These are phyloP conservation scores for Grallaria varia DNA, from an alignment of 2,113 vertebrate genomes.

Conservation along the genomic window DNA sequence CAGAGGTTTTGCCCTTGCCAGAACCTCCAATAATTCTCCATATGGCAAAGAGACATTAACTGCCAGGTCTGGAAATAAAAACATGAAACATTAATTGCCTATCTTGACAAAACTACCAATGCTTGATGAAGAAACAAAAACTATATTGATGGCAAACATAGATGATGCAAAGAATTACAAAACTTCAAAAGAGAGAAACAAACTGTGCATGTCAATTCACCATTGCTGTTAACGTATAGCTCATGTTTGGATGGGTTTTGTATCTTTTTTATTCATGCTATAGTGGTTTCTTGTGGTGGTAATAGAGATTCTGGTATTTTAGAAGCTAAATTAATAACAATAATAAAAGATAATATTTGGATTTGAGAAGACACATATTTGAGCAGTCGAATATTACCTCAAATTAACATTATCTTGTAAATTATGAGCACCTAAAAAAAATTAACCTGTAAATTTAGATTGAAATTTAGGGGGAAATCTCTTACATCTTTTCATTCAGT, in stretches of 20 bases:
- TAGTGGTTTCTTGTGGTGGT: neutral
- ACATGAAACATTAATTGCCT: slow-evolving; percentile 38
- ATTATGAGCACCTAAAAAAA: neutral
- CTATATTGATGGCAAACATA: slow-evolving; percentile 16
- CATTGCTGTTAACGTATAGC: neutral
- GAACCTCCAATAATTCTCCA: neutral
- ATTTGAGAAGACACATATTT: neutral
- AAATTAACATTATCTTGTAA: neutral
- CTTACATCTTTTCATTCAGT: neutral
- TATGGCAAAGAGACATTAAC: neutral
- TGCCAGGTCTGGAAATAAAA: slow-evolving; percentile 46
- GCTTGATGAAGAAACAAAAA: slow-evolving; percentile 59
- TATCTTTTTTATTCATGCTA: neutral
- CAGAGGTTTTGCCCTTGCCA: neutral
- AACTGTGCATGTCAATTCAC: neutral
- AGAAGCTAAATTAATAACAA: neutral
- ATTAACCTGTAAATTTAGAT: neutral
- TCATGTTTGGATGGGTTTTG: neutral
- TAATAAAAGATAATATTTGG: neutral
- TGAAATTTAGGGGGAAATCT: neutral
- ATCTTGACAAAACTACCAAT: slow-evolving; percentile 48
- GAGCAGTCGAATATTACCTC: neutral
- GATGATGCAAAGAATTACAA: slow-evolving; percentile 15
- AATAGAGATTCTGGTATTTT: neutral
- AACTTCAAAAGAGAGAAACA: slow-evolving; percentile 19